A percentile compares a stretch with the other conserved stretches of the same genome.
Conservation (phyloP, 2,888 invertebrate species). For the Andrena fulva region DNA sequence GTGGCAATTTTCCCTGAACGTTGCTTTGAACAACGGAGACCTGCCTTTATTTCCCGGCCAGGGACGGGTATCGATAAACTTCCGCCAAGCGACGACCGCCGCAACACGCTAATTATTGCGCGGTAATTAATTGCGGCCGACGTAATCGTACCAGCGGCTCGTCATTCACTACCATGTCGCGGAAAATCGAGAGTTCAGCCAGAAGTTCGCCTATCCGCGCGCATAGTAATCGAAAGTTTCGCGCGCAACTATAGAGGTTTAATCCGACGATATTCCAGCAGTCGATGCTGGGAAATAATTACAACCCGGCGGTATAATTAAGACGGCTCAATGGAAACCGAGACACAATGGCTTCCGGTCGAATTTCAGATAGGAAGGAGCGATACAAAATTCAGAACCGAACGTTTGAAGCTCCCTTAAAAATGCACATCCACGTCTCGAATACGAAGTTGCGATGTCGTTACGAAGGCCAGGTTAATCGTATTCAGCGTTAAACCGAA, state of each 20-base stretch:
- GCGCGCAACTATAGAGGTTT: not conserved
- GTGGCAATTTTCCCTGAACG: slow-evolving; percentile 9
- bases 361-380: not conserved
- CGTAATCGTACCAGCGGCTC: slow-evolving; percentile 36
- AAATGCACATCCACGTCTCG: not conserved
- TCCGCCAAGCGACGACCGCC: not conserved
- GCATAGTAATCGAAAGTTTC: slow-evolving; percentile 14
- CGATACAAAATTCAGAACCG: not conserved
- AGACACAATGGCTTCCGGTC: not conserved
- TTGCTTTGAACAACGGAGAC: not conserved
- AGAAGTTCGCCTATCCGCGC: not conserved
- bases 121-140: slow-evolving; percentile 58
- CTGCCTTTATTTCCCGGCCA: not conserved
- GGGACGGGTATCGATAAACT: slow-evolving; percentile 40
- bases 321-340: not conserved
- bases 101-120: slow-evolving; percentile 57
- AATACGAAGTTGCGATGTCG: not conserved
- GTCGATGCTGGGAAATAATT: slow-evolving; percentile 8
- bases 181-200: slow-evolving; percentile 29
- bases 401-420: slow-evolving; percentile 1
- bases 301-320: slow-evolving; percentile 1
- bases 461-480: not conserved
- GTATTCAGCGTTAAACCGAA: slow-evolving; percentile 21
- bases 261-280: slow-evolving; percentile 6
- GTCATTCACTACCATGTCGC: slow-evolving; percentile 23